Evolutionary conservation across 2,797 vertebrate genomes (phyloP), one percentile per base, ranked within the genome.

Genomic region (Pangasius krempfi): DNA sequence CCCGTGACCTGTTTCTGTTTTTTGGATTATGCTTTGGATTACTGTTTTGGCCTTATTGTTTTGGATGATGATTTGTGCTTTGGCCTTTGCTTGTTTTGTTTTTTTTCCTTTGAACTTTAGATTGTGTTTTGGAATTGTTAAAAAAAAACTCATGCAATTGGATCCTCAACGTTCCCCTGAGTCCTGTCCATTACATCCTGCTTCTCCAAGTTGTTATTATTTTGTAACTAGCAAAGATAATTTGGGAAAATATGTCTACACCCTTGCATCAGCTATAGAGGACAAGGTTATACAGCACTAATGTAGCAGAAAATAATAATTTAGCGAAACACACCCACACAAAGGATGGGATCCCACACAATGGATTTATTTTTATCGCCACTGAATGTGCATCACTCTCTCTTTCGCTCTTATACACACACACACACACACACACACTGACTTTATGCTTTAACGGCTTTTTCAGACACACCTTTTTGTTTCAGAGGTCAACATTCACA

Each of bases 401-500:
- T 50, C 25, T 64, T 70, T 62, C 30, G 20, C 54, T 68, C 84
- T 56, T 22, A 30, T 37, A 82, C 44, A 58, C 80, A 58, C 66
- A 89, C 85, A 66, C 62, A 60, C 40, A 56, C 44, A 88, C 54
- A 56, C 47, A 79, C 58, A 68, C 72, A 78, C 33, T 54, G 18
- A 88, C 16, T 56, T 25, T 37, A 56, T 44, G 22, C 52, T 68
- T 27, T 60, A 84, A 87, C 27, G 58, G 73, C 84, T 82, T 84
- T 76, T 80, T 62, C 72, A 40, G 47, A 82, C 58, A 60, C 64
- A 73, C n/a, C 27, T 25, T 81, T 76, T 86, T 86, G 84, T 82
- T 50, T 68, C 30, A 85, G 64, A 86, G 64, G 66, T 73, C 76
- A 89, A 70, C 80, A 68, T 64, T 87, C 68, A 66, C 79, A 87